Conservation (phyloP, 2,888 invertebrate genomes). For the Empis livida region DNA sequence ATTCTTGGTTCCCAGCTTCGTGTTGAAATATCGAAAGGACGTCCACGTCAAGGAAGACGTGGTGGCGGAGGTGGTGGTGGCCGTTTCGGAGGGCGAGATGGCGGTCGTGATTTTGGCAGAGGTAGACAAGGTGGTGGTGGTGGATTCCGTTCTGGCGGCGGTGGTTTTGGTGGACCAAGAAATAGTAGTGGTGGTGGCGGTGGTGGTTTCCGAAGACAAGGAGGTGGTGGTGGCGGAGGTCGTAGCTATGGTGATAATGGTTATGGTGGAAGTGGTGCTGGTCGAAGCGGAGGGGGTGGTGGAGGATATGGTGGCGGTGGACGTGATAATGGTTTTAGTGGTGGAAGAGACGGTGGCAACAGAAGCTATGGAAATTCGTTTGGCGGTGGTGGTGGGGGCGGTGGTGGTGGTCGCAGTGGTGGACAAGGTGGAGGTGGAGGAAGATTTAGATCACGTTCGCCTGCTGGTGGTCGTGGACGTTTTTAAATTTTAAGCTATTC, state of each 20-base stretch:
- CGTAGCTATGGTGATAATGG: constrained; percentile 8
- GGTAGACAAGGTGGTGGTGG: constrained; percentile 44
- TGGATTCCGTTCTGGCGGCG: constrained; percentile 37
- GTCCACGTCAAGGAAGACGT: constrained; percentile 34
- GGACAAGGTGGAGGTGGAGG: neutral
- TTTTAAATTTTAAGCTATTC: no score
- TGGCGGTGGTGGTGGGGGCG: constrained; percentile 1
- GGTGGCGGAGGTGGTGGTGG: constrained; percentile 23
- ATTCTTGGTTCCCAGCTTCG: constrained; percentile 76
- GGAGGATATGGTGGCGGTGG: constrained; percentile 33
- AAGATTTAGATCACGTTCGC: constrained; percentile 4
- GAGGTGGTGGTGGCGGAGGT: constrained; percentile 13
- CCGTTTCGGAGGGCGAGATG: constrained; percentile 41
- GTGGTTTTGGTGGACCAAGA: constrained; percentile 30
- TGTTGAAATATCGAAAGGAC: constrained; percentile 76
- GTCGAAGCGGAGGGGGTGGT: constrained; percentile 38
- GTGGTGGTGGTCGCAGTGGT: neutral
- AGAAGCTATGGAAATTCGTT: neutral
- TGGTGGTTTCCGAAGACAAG: constrained; percentile 18
- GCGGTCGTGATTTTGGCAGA: constrained; percentile 38
- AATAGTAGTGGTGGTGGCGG: constrained; percentile 14
- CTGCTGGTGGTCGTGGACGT: neutral
- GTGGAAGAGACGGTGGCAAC: neutral
- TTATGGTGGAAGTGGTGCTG: constrained; percentile 23
- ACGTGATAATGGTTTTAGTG: neutral